Evolutionary conservation across 2,797 vertebrate genomes (phyloP).

Genomic region (Fundulus diaphanus): DNA sequence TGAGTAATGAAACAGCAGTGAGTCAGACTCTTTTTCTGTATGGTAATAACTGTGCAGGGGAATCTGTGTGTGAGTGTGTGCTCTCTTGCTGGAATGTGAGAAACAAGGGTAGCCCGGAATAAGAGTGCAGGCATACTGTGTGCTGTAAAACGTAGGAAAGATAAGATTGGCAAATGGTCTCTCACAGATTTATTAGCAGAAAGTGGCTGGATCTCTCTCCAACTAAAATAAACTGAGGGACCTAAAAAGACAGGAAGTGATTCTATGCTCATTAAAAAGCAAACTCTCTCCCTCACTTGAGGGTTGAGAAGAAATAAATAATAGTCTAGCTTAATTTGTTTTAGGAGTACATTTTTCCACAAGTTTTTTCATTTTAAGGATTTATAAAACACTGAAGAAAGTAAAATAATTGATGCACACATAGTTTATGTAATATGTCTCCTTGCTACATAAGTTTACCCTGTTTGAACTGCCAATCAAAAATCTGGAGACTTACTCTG

Average conservation of each 20-base stretch:
- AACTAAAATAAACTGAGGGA: conserved; percentile 22
- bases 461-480: not conserved
- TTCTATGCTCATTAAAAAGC: conserved; percentile 26
- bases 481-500: not conserved
- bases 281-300: conserved; percentile 1
- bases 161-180: conserved; percentile 41
- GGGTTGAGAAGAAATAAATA: conserved; percentile 3
- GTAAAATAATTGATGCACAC: not conserved
- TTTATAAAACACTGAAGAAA: not conserved
- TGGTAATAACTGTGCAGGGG: conserved; percentile 36
- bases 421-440: not conserved
- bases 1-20: conserved; percentile 75
- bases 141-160: conserved; percentile 42
- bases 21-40: conserved; percentile 69
- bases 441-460: not conserved
- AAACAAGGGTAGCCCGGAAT: conserved; percentile 43
- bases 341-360: not conserved
- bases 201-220: conserved; percentile 30
- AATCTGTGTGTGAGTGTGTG: conserved; percentile 29
- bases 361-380: not conserved
- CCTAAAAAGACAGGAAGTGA: not conserved
- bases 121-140: conserved; percentile 48
- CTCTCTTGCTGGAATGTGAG: conserved; percentile 30
- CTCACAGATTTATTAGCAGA: conserved; percentile 37
- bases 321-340: not conserved